phyloP scores from a whole-genome alignment of 2,888 invertebrate genomes.

The Trichogramma evanescens region DNA sequence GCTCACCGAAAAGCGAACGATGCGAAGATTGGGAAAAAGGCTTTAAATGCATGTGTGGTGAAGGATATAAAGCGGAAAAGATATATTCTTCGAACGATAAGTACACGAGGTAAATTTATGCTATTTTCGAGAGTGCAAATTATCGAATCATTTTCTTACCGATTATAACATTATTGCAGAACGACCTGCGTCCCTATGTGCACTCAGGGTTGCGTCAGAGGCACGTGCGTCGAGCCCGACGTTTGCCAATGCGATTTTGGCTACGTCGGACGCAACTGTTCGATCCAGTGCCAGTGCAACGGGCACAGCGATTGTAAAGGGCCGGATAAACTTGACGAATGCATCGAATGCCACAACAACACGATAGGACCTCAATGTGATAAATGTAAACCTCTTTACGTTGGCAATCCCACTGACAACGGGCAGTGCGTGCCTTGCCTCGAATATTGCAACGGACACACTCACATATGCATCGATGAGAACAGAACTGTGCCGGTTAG shows the following conservation, averaged over 20 bases:
- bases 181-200: constrained; percentile 70
- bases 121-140: neutral
- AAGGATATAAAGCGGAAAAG: constrained; percentile 59
- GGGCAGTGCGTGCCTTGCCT: constrained; percentile 82
- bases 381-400: constrained; percentile 82
- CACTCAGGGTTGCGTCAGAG: constrained; percentile 78
- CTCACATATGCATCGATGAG: constrained; percentile 67
- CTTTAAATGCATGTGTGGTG: constrained; percentile 81
- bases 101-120: neutral
- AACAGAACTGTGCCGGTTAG: constrained; percentile 44
- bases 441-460: constrained; percentile 86
- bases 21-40: constrained; percentile 76
- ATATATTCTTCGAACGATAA: constrained; percentile 27
- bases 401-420: constrained; percentile 79
- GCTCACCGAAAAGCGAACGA: constrained; percentile 77
- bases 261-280: constrained; percentile 89
- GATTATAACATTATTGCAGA: constrained; percentile 24
- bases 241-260: constrained; percentile 88
- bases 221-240: constrained; percentile 75
- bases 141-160: constrained; percentile 2
- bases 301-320: constrained; percentile 89
- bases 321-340: constrained; percentile 74
- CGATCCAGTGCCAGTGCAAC: constrained; percentile 89
- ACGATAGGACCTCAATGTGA: constrained; percentile 91
- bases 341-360: constrained; percentile 81